phyloP scores from a whole-genome alignment of 2,888 invertebrate genomes.

The Morpho helenor region DNA sequence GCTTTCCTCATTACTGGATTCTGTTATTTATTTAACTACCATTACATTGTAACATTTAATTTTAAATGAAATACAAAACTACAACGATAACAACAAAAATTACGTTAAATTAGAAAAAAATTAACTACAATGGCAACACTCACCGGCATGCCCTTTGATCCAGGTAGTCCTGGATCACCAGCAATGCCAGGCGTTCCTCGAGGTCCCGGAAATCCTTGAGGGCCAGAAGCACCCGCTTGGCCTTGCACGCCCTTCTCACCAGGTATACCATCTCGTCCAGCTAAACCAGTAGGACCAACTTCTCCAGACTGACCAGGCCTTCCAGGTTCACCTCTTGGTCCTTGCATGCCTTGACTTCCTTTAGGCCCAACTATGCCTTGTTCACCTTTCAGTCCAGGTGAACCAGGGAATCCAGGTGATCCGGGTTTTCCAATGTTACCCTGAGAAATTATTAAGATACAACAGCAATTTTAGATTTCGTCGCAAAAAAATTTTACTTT shows the following conservation, averaged over 20 bases:
- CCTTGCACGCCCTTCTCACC: slow-evolving; percentile 91
- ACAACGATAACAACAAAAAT: too few relatives aligned
- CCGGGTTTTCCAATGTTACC: slow-evolving; percentile 91
- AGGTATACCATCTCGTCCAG: slow-evolving; percentile 89
- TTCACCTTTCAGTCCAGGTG: slow-evolving; percentile 90
- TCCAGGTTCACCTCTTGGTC: slow-evolving; percentile 89
- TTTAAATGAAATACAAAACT: too few relatives aligned
- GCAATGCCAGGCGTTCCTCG: slow-evolving; percentile 87
- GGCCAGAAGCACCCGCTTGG: slow-evolving; percentile 83
- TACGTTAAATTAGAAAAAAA: neutral
- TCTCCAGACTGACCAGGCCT: slow-evolving; percentile 88
- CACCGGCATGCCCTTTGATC: slow-evolving; percentile 87
- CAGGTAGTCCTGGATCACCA: slow-evolving; percentile 86
- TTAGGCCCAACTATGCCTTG: slow-evolving; percentile 86
- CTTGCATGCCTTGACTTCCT: slow-evolving; percentile 90
- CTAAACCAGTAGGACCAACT: slow-evolving; percentile 84
- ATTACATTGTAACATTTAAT: too few relatives aligned
- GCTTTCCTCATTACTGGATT: too few relatives aligned
- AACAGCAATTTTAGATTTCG: too few relatives aligned
- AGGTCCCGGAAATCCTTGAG: slow-evolving; percentile 90
- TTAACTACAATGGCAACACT: slow-evolving; percentile 28
- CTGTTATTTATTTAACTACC: too few relatives aligned
- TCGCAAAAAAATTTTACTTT: too few relatives aligned
- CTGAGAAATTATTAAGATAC: slow-evolving; percentile 43
- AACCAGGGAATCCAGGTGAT: slow-evolving; percentile 91